Evolutionary conservation across 2,797 vertebrate genomes (phyloP), one percentile per base, ranked within the genome.

Genomic region (Urophycis tenuis): DNA sequence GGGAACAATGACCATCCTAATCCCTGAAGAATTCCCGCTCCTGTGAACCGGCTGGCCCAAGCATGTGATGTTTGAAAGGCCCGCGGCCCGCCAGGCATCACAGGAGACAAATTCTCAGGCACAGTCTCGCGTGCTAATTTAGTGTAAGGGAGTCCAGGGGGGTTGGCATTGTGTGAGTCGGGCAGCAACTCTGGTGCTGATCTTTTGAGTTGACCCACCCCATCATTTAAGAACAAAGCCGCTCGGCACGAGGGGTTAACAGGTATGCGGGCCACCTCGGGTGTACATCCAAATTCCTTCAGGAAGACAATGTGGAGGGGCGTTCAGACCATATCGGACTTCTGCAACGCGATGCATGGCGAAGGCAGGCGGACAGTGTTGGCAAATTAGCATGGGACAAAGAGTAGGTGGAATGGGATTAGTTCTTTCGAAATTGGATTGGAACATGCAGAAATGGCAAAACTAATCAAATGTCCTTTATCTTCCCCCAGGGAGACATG

Each of bases 1-100:
- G 79, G 79, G 87, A 93, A 92, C 91, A 93, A 90, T 92, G 88
- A 84, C 83, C 84, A 81, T 86, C 85, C 85, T 93, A 93, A 93
- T 93, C 92, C 91, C 90, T 7, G 82, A 92, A 91, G 91, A 93
- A 92, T 93, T 92, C 84, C 85, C 77, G 80, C 82, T 83, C 80
- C 85, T 93, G 88, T 90, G 91, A 91, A 92, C 87, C 90, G 76
- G 83, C 79, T 84, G 84, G 85, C 79, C 80, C 71, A 84, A 89
- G 90, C 90, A 91, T 90, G 90, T 73, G 80, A 86, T 82, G 79
- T 86, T 88, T 89, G 81, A 90, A 92, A 89, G 84, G 84, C 87
- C 29, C 2, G 79, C 87, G 85, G 87, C 87, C 89, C 83, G 79
- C 80, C 73, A 76, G 83, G 86, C 88, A 88, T 91, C 82, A 72